A percentile compares a stretch with the other conserved stretches of the same genome.
Evolutionary conservation across 2,113 vertebrate genomes (phyloP).

Genomic region (Hypomesus transpacificus): DNA sequence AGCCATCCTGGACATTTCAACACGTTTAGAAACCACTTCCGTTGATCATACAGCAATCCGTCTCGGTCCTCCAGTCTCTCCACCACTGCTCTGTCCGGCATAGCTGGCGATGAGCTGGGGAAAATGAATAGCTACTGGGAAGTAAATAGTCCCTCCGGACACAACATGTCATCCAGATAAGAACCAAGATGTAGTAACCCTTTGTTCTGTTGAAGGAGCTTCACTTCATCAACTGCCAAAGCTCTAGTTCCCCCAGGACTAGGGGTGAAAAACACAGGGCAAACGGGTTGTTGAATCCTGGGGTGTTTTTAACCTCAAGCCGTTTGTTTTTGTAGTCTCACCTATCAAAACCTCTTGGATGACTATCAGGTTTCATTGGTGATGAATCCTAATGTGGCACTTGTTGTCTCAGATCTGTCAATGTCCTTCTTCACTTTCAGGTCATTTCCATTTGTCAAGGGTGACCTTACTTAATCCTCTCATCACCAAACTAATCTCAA

Average conservation of each 20-base stretch:
- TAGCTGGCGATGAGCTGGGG: slow-evolving; percentile 15
- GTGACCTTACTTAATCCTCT: slow-evolving; percentile 26
- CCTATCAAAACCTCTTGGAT: too few relatives aligned
- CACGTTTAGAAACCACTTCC: too few relatives aligned
- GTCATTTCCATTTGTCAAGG: not conserved
- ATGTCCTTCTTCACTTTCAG: not conserved
- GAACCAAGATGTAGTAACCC: slow-evolving; percentile 55
- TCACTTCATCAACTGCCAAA: slow-evolving; percentile 50
- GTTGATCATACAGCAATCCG: not conserved
- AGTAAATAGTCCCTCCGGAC: slow-evolving; percentile 40
- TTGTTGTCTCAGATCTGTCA: too few relatives aligned
- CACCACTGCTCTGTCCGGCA: slow-evolving; percentile 16
- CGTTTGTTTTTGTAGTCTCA: too few relatives aligned
- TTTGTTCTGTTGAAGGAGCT: slow-evolving; percentile 52
- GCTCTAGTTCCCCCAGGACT: too few relatives aligned
- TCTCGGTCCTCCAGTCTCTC: slow-evolving; percentile 16
- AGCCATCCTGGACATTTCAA: too few relatives aligned
- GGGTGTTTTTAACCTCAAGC: too few relatives aligned
- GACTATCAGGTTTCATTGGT: too few relatives aligned
- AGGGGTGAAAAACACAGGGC: too few relatives aligned
- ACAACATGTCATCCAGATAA: slow-evolving; percentile 46
- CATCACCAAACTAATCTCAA: slow-evolving; percentile 7
- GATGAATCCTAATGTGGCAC: too few relatives aligned
- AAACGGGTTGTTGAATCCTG: too few relatives aligned
- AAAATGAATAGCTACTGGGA: slow-evolving; percentile 43